A percentile compares a stretch with the other conserved stretches of the same genome.
These are phyloP conservation scores for Podarcis siculus DNA, from an alignment of 2,797 vertebrate genomes.

Conservation along the genomic window DNA sequence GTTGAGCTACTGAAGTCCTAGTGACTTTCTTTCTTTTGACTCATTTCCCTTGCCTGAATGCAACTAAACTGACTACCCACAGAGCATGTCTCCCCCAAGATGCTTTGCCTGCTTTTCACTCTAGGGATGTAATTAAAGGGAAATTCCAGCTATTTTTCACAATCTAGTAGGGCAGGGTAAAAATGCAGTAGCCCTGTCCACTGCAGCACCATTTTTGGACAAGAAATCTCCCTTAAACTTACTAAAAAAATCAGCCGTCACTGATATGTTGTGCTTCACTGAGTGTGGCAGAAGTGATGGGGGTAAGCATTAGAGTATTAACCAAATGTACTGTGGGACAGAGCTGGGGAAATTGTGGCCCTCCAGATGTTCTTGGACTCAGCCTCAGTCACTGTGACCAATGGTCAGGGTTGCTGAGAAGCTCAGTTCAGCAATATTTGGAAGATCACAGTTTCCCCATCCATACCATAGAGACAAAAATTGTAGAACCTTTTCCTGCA, in stretches of 20 bases:
- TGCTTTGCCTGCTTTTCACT: not conserved
- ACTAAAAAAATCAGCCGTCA: not conserved
- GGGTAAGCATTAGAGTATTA: not conserved
- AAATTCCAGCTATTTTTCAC: conserved; percentile 3
- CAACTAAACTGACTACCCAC: not conserved
- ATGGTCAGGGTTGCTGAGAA: no score
- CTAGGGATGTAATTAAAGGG: not conserved
- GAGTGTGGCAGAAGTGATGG: not conserved
- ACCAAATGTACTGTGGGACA: no score
- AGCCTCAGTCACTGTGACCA: no score
- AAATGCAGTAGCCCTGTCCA: not conserved
- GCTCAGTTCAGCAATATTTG: no score
- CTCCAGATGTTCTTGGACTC: no score
- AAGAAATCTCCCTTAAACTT: not conserved
- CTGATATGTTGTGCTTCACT: not conserved
- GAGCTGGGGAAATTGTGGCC: no score
- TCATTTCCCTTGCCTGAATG: not conserved
- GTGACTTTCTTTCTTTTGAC: not conserved
- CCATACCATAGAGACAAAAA: no score
- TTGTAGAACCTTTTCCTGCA: no score
- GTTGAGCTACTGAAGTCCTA: not conserved
- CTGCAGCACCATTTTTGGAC: not conserved
- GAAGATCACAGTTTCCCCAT: no score
- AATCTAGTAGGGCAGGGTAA: not conserved
- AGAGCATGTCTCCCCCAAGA: not conserved